Evolutionary conservation across 64 coral and sea anemone genomes (phyloP).

Genomic region (Pocillopora verrucosa): DNA sequence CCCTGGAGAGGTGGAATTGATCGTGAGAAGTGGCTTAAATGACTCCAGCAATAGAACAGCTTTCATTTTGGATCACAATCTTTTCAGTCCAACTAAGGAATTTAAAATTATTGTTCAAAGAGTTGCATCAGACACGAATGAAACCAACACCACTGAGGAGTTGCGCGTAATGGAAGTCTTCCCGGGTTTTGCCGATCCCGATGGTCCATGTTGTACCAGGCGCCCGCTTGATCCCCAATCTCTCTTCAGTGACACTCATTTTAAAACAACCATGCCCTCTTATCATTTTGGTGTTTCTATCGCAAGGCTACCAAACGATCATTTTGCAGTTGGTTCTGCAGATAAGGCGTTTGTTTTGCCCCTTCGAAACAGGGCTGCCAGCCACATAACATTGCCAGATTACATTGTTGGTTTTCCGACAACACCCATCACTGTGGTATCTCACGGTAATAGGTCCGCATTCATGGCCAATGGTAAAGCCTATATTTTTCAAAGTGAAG

Average conservation of each 20-base stretch:
- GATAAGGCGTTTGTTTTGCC: constrained; percentile 18
- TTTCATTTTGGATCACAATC: constrained; percentile 7
- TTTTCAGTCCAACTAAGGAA: constrained; percentile 24
- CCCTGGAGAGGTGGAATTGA: constrained; percentile 7
- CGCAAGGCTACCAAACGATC: background rate
- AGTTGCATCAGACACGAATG: constrained; percentile 36
- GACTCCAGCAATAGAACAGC: constrained; percentile 1
- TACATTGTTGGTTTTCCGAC: background rate
- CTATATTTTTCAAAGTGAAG: background rate
- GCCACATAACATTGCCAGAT: background rate
- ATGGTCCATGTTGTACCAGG: constrained; percentile 49
- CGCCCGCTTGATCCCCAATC: background rate
- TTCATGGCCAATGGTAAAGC: background rate
- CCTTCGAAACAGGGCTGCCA: background rate
- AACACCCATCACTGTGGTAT: background rate
- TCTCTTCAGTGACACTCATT: constrained; percentile 36
- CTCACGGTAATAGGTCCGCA: background rate
- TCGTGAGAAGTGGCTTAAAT: constrained; percentile 25
- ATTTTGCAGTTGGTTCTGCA: constrained; percentile 17
- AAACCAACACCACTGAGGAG: constrained; percentile 58
- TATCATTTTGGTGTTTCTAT: constrained; percentile 45
- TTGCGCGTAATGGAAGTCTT: constrained; percentile 46
- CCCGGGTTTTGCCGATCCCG: constrained; percentile 55
- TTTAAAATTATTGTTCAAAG: constrained; percentile 44
- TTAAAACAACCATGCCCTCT: constrained; percentile 31